phyloP scores from a whole-genome alignment of 2,113 vertebrate species.

The Megaleporinus macrocephalus region DNA sequence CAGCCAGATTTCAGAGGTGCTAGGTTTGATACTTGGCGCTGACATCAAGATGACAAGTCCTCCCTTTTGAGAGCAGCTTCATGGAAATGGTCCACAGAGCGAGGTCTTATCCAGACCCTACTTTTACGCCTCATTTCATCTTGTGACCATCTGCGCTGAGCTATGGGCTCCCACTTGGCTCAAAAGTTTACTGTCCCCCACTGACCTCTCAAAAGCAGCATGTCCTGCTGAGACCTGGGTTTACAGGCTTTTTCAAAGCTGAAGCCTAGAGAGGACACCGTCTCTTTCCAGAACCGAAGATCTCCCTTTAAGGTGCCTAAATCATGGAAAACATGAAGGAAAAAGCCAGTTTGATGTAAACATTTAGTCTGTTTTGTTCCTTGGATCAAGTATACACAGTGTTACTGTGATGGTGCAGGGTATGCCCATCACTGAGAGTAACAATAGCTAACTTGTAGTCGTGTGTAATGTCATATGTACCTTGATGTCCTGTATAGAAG shows the following conservation, averaged over 20 bases:
- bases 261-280: not conserved
- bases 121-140: constrained; percentile 48
- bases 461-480: too few relatives aligned
- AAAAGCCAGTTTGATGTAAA: too few relatives aligned
- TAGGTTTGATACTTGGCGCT: constrained; percentile 34
- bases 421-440: too few relatives aligned
- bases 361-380: not conserved
- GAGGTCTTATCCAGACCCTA: constrained; percentile 19
- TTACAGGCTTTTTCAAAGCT: not conserved
- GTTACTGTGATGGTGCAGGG: too few relatives aligned
- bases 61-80: constrained; percentile 22
- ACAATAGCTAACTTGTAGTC: too few relatives aligned
- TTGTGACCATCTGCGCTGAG: constrained; percentile 33
- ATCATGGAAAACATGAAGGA: not conserved
- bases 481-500: too few relatives aligned
- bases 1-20: constrained; percentile 40
- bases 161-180: constrained; percentile 33
- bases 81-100: constrained; percentile 27
- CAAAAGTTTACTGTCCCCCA: not conserved
- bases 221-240: not conserved
- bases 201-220: constrained; percentile 12
- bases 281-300: not conserved
- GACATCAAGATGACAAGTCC: constrained; percentile 34
- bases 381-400: too few relatives aligned
- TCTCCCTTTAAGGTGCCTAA: not conserved